Base-by-base conservation (phyloP, 1,140 invertebrate genomes). In the Chymomyza costata region DNA sequence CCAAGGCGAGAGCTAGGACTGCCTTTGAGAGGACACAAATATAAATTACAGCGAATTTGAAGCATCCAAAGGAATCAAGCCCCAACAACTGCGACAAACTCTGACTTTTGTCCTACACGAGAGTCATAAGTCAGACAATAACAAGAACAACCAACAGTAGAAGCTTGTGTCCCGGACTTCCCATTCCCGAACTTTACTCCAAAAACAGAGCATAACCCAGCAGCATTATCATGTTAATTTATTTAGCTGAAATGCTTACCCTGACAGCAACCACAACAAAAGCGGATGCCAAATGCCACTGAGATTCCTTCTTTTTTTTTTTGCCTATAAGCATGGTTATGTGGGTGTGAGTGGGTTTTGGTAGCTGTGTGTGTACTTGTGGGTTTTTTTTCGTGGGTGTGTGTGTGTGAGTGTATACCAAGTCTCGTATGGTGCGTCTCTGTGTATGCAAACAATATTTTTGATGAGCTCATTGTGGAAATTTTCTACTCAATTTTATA, bases 401-500 rank as follows among this genome's bases (percentile, higher is more conserved):
- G n/a, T n/a, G n/a, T n/a, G n/a, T n/a, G n/a, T n/a, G n/a, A n/a
- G n/a, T n/a, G n/a, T n/a, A n/a, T n/a, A n/a, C n/a, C n/a, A n/a
- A n/a, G n/a, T n/a, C n/a, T 55, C 43, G 52, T 41, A 32, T 65
- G 30, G 71, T 31, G 32, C 25, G 31, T n/a, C n/a, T n/a, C n/a
- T n/a, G n/a, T n/a, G 38, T 35, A 56, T 51, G 54, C 40, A 51
- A 50, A 51, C 35, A 34, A 51, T 32, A 62, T 41, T 78, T 78
- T 73, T 80, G 73, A 78, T 80, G 73, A 80, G 73, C 68, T 78
- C 73, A 73, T 69, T 59, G 73, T 48, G n/a, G n/a, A n/a, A n/a
- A n/a, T n/a, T n/a, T n/a, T n/a, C n/a, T n/a, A 63, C 37, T 38
- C 52, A 55, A 56, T 59, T 78, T 76, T 32, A 47, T 37, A 40